Evolutionary conservation across 2,113 vertebrate species (phyloP).

Genomic region (Vulpes lagopus): DNA sequence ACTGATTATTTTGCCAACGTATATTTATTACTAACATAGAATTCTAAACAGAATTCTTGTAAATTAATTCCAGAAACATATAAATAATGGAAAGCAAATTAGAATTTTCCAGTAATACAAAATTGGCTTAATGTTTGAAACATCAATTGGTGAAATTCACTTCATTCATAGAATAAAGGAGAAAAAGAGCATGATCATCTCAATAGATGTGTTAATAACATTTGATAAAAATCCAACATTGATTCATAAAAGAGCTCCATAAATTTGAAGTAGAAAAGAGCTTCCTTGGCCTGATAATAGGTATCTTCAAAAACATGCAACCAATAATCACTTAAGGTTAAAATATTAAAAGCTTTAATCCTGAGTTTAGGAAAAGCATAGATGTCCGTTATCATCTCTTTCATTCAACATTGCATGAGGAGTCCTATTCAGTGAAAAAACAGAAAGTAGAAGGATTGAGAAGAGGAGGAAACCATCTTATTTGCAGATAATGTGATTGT

Average conservation of each 20-base stretch:
- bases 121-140: constrained; percentile 25
- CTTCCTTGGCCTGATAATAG: not conserved
- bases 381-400: not conserved
- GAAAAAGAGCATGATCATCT: not conserved
- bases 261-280: not conserved
- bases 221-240: not conserved
- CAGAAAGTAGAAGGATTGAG: not conserved
- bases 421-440: not conserved
- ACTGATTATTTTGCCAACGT: not conserved
- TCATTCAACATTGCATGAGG: not conserved
- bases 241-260: not conserved
- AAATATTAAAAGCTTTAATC: not conserved
- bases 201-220: not conserved
- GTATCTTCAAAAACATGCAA: not conserved
- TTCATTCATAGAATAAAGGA: not conserved
- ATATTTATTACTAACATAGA: not conserved
- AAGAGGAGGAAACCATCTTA: not conserved
- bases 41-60: not conserved
- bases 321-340: not conserved
- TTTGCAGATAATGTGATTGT: not conserved
- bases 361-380: not conserved
- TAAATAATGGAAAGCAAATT: not conserved
- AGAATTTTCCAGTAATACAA: constrained; percentile 8
- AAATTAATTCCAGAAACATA: constrained; percentile 6
- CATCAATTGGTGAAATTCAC: not conserved